Evolutionary conservation across 2,113 vertebrate genomes (phyloP).

Genomic region (Danio rerio): GRCz12tu NC_133189.1:5965501-5966000

Average conservation of each 20-base stretch:
- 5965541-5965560: conserved; percentile 68
- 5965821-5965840: conserved; percentile 52
- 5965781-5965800: conserved; percentile 33
- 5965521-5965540: conserved; percentile 50
- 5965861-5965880: conserved; percentile 18
- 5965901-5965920: conserved; percentile 37
- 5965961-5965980: conserved; percentile 31
- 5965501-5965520: conserved; percentile 57
- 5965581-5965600: conserved; percentile 22
- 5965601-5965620: conserved; percentile 31
- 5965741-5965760: conserved; percentile 32
- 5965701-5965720: conserved; percentile 35
- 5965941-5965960: conserved; percentile 38
- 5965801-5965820: conserved; percentile 55
- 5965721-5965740: conserved; percentile 44
- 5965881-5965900: conserved; percentile 9
- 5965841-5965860: conserved; percentile 62
- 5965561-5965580: conserved; percentile 59
- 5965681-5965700: conserved; percentile 1
- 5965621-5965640: conserved; percentile 59
- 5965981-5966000: conserved; percentile 31
- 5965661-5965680: conserved; percentile 30
- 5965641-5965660: conserved; percentile 60
- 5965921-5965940: conserved; percentile 43
- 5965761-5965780: conserved; percentile 20